Evolutionary conservation across 2,888 invertebrate genomes (phyloP), one percentile per base, ranked within the genome.

Genomic region (Drosophila imparisetae): DNA sequence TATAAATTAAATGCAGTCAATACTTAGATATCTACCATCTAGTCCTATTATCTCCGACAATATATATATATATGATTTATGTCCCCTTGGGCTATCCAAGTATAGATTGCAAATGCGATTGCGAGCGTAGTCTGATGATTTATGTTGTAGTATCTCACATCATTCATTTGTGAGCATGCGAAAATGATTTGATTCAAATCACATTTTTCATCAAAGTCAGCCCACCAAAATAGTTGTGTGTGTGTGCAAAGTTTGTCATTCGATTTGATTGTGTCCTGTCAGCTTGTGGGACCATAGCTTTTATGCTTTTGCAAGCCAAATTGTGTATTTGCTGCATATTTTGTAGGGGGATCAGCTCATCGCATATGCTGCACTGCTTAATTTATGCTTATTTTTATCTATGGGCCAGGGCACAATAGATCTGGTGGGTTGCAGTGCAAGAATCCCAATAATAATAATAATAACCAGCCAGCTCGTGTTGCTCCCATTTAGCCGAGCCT

Each of bases 401-500:
- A 80, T 78, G 54, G 80, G 54, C 50, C 78, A 73, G 75, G 62
- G 10, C 27, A 27, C n/a, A n/a, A 38, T 38, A 13, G 13, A 13
- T 21, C 45, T 13, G 13, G 21, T 4, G 7, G n/a, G 18, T n/a
- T n/a, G 11, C n/a, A 40, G 18, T n/a, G 40, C n/a, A n/a, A 4
- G 40, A 40, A 18, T 18, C 38, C 4, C 38, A 40, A 10, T 40
- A n/a, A 40, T 40, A 38, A 38, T 38, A 40, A 40, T n/a, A n/a
- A 40, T 40, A n/a, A n/a, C n/a, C 8, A 10, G 40, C 10, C 82
- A 72, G 82, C 68, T 80, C 75, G 74, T 82, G 83, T 65, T 71
- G 80, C 72, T 87, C 72, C 75, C 78, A 74, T 68, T 81, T 74
- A 71, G 80, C 30, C 30, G 40, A 77, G 64, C 80, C 66, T 75